Evolutionary conservation across 1,140 invertebrate species (phyloP), one percentile per base, ranked within the genome.

Genomic region (Drosophila equinoxialis): DNA sequence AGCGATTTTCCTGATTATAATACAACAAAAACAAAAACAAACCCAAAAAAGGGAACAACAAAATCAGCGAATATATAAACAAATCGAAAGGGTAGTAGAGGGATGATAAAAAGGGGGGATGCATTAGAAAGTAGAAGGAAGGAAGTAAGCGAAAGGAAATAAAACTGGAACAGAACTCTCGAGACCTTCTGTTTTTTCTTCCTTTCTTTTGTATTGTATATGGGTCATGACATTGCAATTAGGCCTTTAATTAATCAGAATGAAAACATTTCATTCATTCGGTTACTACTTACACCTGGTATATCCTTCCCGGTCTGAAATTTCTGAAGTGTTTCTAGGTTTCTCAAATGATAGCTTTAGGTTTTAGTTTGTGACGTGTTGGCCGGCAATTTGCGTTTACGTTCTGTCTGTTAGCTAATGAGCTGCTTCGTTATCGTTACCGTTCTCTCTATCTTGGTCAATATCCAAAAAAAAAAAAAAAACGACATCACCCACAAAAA

Each of bases 171-270:
- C 30, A 14, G 20, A 23, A 10, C 20, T 20, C 45, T 48, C 45
- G 45, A 37, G n/a, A 58, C 30, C 30, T 76, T 7, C 45, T 55
- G 76, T 74, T 37, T 37, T 10, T 37, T 10, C 30, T 30, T 3
- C 5, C 6, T 30, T 30, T 30, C 26, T 30, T 30, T 30, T 30
- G 10, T n/a, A n/a, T 37, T 10, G 35, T 76, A 66, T 71, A 62
- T 77, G 74, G 61, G 74, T 71, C 74, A 77, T 62, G 79, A 74
- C 65, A 70, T 54, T 74, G 64, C 63, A 59, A 63, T 67, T 79
- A 63, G 67, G 71, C 68, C 78, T 80, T 83, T 70, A 84, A 80
- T 73, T 79, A 82, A 76, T 71, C 69, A 70, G 77, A 82, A 89
- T 68, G 10, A 67, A 67, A 68, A 89, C 77, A 84, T 87, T 69